phyloP scores from a whole-genome alignment of 2,113 vertebrate genomes.

The Amblyornis subalaris region DNA sequence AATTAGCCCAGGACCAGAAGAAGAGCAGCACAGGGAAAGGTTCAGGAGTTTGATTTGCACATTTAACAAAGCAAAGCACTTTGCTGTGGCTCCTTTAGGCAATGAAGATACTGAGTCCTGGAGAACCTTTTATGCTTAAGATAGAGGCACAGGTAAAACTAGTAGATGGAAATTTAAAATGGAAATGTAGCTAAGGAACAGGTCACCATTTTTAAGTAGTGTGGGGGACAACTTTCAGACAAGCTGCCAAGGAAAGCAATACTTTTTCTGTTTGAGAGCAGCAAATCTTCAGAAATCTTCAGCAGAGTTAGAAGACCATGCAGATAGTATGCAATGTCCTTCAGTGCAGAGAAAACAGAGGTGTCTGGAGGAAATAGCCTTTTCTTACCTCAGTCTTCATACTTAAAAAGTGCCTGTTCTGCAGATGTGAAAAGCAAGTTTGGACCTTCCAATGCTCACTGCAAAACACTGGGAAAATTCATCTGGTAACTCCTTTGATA shows the following conservation, averaged over 20 bases:
- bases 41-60: neutral
- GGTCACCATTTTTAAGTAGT: neutral
- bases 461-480: neutral
- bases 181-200: neutral
- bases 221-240: neutral
- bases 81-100: neutral
- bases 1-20: neutral
- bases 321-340: neutral
- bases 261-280: neutral
- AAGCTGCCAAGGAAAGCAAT: neutral
- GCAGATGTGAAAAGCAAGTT: neutral
- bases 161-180: neutral
- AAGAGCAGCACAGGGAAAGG: neutral
- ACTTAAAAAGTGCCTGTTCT: neutral
- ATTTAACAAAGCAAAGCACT: neutral
- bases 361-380: neutral
- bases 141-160: neutral
- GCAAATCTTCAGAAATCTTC: neutral
- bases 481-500: neutral
- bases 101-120: neutral
- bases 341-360: neutral
- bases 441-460: neutral
- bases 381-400: neutral
- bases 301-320: neutral
- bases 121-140: neutral